Evolutionary conservation across 2,113 vertebrate species (phyloP).

Genomic region (Dasyornis broadbenti): DNA sequence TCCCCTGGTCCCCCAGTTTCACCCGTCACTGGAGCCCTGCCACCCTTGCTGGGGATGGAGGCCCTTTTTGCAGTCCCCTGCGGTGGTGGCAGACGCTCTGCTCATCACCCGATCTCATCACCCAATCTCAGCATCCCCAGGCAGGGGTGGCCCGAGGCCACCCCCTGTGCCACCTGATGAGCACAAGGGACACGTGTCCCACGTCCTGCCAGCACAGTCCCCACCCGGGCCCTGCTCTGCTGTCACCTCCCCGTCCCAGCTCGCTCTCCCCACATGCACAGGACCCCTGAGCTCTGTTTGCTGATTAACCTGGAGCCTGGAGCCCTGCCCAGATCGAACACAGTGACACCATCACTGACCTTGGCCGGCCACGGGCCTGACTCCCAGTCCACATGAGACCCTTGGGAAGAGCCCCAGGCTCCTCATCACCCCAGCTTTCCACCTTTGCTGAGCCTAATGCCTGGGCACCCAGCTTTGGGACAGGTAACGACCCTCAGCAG

Average conservation of each 20-base stretch:
- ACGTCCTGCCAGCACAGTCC: fast-evolving
- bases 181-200: no score
- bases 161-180: fast-evolving
- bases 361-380: not conserved
- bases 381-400: fast-evolving
- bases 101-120: fast-evolving
- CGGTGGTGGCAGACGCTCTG: not conserved
- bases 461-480: fast-evolving
- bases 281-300: not conserved
- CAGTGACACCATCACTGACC: not conserved
- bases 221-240: fast-evolving
- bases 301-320: not conserved
- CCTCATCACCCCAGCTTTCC: fast-evolving
- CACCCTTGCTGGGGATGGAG: not conserved
- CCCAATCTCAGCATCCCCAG: not conserved
- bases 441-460: fast-evolving
- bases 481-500: fast-evolving
- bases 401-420: not conserved
- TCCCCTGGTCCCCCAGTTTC: not conserved
- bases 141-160: fast-evolving
- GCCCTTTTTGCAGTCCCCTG: not conserved
- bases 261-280: fast-evolving
- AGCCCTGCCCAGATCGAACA: not conserved
- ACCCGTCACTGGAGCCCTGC: not conserved
- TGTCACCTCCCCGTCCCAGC: fast-evolving